These are phyloP conservation scores for Baronia brevicornis DNA, from an alignment of 2,888 invertebrate genomes.

Conservation along the genomic window DNA sequence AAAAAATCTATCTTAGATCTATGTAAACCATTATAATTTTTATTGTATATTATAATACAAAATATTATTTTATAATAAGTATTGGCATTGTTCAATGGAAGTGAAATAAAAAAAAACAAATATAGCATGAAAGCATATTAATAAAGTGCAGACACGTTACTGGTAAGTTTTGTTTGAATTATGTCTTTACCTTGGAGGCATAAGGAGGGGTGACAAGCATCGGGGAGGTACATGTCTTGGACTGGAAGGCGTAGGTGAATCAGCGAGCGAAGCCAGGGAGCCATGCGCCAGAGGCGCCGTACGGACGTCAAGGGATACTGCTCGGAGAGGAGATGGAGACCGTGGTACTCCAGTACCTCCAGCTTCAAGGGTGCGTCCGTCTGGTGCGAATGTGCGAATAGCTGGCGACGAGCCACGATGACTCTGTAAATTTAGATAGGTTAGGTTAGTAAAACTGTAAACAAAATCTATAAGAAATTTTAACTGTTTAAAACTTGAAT, in stretches of 20 bases:
- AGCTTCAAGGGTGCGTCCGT: constrained; percentile 79
- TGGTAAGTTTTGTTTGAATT: not conserved
- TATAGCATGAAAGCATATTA: too few relatives aligned
- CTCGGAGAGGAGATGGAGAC: constrained; percentile 86
- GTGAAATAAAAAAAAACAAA: too few relatives aligned
- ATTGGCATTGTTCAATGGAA: too few relatives aligned
- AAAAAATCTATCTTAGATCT: too few relatives aligned
- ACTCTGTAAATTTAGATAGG: constrained; percentile 53
- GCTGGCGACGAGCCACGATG: constrained; percentile 90
- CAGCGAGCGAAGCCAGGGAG: constrained; percentile 80
- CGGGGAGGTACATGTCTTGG: constrained; percentile 67
- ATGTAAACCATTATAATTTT: too few relatives aligned
- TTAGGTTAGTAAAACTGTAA: constrained; percentile 2
- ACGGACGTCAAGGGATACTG: constrained; percentile 85
- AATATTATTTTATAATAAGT: too few relatives aligned
- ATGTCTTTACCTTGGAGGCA: constrained; percentile 77
- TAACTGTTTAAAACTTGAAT: constrained; percentile 10
- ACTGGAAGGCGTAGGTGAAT: constrained; percentile 62
- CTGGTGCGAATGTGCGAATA: constrained; percentile 88
- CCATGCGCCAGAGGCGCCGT: constrained; percentile 83
- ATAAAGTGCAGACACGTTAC: too few relatives aligned
- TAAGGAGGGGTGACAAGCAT: constrained; percentile 85
- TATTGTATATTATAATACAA: too few relatives aligned
- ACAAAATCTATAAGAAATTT: constrained; percentile 1
- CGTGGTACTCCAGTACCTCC: constrained; percentile 77